Base-by-base conservation (phyloP, 2,888 invertebrate species). In the Rambutsinella grinnellia region DNA sequence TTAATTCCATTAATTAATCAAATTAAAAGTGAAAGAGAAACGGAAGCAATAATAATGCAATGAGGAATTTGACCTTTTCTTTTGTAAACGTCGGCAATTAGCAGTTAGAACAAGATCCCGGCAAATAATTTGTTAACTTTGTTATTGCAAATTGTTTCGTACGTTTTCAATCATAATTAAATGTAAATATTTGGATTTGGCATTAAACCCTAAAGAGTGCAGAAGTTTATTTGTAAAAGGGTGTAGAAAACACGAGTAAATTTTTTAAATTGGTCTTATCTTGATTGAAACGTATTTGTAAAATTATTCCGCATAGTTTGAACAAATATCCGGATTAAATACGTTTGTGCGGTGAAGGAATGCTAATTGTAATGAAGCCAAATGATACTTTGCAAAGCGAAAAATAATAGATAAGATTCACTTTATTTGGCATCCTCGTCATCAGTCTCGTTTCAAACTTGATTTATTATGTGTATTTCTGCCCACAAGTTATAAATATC, bases 191-290 rank as follows among this genome's bases (percentile, higher is more conserved):
- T 17, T 65, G 46, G 26, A 67, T 26, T 17, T n/a, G 26, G 15
- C 54, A 54, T 10, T 44, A 53, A 69, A 69, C 69, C 69, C 61
- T 69, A 61, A 60, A 61, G 2, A 61, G 19, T 68, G 49, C 23
- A 67, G 15, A 44, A 51, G 24, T 68, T 19, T 24, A 49, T 26
- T 69, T 57, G 24, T 69, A 61, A 69, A 10, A 44, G 13, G 13
- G 13, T 44, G 13, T 44, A 13, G 13, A 44, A 10, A 44, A 44
- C 8, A 44, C 8, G 8, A 44, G 8, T 44, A 13, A 6, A 44
- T 13, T 44, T 6, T 6, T 44, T 10, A 10, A 10, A 44, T 10
- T 44, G 13, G 13, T 10, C 6, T n/a, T 3, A 2, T 46, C 17
- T 2, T 17, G 46, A 2, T 46, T n/a, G 17, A 17, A 46, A 46